Percentiles rank a stretch among this genome's conserved stretches.
Conservation (phyloP, 2,797 vertebrate species). For the Enteromius afrohamiltoni region DNA sequence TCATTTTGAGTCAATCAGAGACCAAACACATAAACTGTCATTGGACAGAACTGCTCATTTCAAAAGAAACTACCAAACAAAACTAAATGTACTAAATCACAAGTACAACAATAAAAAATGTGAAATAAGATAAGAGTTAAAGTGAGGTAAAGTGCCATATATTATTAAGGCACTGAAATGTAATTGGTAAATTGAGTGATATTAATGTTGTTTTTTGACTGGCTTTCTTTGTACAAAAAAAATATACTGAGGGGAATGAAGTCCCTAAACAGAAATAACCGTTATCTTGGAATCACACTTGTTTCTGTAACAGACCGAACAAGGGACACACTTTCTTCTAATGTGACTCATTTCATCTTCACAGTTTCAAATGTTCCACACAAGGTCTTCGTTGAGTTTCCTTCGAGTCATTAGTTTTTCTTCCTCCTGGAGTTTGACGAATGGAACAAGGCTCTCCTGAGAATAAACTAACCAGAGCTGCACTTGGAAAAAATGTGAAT, state of each 20-base stretch:
- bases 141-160: neutral
- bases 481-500: neutral
- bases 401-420: slow-evolving; percentile 23
- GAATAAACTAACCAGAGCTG: neutral
- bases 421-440: neutral
- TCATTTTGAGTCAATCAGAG: slow-evolving; percentile 29
- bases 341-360: neutral
- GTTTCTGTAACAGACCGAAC: slow-evolving; percentile 51
- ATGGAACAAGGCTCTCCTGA: no score
- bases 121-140: neutral
- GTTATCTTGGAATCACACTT: neutral
- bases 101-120: slow-evolving; percentile 7
- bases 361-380: slow-evolving; percentile 30
- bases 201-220: neutral
- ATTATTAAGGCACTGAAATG: neutral
- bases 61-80: slow-evolving; percentile 2
- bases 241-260: neutral
- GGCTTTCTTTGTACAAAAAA: neutral
- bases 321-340: neutral
- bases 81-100: neutral
- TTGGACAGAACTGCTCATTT: slow-evolving; percentile 21
- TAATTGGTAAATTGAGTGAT: neutral
- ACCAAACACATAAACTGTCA: slow-evolving; percentile 9
- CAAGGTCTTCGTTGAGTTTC: neutral
- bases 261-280: neutral